Evolutionary conservation across 2,797 vertebrate genomes (phyloP).

Genomic region (Acanthornis magna): DNA sequence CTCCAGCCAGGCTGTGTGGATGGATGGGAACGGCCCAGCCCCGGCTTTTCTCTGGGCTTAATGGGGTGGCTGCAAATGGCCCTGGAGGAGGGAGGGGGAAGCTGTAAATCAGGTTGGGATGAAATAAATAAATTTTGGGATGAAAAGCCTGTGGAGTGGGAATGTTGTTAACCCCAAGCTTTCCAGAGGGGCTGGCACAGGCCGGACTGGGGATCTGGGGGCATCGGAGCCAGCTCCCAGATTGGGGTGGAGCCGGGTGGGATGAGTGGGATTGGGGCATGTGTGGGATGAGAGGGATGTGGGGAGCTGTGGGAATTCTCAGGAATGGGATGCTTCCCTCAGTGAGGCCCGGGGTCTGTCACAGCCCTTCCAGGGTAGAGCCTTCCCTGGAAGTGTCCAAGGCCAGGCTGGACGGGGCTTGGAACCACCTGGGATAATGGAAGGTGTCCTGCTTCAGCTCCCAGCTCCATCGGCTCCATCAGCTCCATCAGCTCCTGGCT

Average conservation of each 20-base stretch:
- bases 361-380: too few relatives aligned
- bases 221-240: background rate
- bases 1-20: background rate
- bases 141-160: background rate
- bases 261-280: background rate
- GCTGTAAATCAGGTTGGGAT: background rate
- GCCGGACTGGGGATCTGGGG: fast-evolving
- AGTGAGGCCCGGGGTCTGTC: too few relatives aligned
- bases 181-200: background rate
- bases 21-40: background rate
- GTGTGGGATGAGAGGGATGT: background rate
- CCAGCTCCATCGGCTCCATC: too few relatives aligned
- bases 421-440: background rate
- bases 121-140: too few relatives aligned
- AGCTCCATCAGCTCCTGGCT: too few relatives aligned
- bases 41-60: background rate
- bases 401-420: background rate
- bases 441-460: too few relatives aligned
- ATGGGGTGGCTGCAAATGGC: background rate
- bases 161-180: background rate
- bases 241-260: background rate
- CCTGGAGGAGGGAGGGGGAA: background rate
- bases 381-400: background rate
- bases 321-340: background rate
- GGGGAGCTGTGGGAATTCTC: background rate